A percentile compares a stretch with the other conserved stretches of the same genome.
These are phyloP conservation scores for Gryllus bimaculatus DNA, from an alignment of 1,140 invertebrate species.

Conservation along the genomic window DNA sequence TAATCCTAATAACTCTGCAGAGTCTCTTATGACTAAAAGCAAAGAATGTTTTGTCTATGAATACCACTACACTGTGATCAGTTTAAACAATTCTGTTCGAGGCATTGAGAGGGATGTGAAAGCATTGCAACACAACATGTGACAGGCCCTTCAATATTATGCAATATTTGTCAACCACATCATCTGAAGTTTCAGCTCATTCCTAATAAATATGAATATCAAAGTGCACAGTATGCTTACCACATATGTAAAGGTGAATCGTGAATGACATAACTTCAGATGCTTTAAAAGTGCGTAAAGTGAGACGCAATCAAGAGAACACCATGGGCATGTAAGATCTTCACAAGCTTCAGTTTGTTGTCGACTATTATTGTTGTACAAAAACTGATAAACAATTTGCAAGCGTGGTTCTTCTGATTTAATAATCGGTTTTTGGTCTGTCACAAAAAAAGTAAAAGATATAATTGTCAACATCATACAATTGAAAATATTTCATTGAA, in stretches of 20 bases:
- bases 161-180: no score
- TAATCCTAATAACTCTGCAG: no score
- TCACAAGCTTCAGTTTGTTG: constrained; percentile 91
- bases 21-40: no score
- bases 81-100: no score
- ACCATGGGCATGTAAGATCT: constrained; percentile 91
- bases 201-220: neutral
- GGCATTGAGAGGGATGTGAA: no score
- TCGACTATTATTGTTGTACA: constrained; percentile 88
- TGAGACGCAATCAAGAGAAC: constrained; percentile 76
- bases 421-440: neutral
- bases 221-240: constrained; percentile 43
- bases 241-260: constrained; percentile 87
- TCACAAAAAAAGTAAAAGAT: neutral
- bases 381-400: constrained; percentile 89
- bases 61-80: no score
- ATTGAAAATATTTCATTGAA: no score
- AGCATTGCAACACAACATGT: neutral
- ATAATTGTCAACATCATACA: no score
- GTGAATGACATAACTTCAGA: constrained; percentile 82
- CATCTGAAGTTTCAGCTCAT: no score
- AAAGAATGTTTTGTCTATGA: no score
- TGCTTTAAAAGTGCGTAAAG: constrained; percentile 87
- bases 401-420: constrained; percentile 9
- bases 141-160: neutral